Percentiles rank a stretch among this genome's conserved stretches.
These are phyloP conservation scores for Pelvicachromis taeniatus DNA, from an alignment of 2,113 vertebrate genomes.

Conservation along the genomic window DNA sequence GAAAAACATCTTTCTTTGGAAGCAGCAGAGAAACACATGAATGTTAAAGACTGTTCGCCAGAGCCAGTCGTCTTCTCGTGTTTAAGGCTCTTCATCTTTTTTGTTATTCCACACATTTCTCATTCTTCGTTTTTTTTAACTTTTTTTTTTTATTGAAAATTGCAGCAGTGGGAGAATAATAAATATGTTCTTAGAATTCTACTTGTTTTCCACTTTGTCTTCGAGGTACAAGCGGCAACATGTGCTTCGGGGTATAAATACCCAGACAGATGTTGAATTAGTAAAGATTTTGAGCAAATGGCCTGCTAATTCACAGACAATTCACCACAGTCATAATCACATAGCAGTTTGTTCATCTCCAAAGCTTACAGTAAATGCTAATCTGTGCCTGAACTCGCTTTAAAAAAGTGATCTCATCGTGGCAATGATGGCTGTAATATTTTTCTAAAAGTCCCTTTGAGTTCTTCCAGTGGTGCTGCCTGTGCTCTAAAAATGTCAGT, in stretches of 20 bases:
- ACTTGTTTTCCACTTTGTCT: slow-evolving; percentile 37
- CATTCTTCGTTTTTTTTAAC: background rate
- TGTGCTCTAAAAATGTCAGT: slow-evolving; percentile 73
- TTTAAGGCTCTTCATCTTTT: slow-evolving; percentile 15
- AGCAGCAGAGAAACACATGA: slow-evolving; percentile 41
- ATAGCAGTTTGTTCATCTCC: slow-evolving; percentile 26
- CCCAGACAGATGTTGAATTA: slow-evolving; percentile 36
- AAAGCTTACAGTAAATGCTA: slow-evolving; percentile 33
- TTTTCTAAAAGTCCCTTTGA: slow-evolving; percentile 54
- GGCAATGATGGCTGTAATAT: slow-evolving; percentile 47
- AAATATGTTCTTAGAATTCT: slow-evolving; percentile 21
- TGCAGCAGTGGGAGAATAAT: slow-evolving; percentile 1
- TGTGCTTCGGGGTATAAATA: slow-evolving; percentile 19
- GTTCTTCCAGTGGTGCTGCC: slow-evolving; percentile 45
- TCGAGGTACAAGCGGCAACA: slow-evolving; percentile 27
- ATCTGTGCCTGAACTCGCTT: slow-evolving; percentile 34
- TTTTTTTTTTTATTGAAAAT: background rate
- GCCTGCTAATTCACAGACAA: slow-evolving; percentile 19
- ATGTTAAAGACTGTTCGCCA: slow-evolving; percentile 22
- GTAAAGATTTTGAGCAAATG: slow-evolving; percentile 34
- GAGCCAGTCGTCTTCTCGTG: slow-evolving; percentile 8
- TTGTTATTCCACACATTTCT: slow-evolving; percentile 22
- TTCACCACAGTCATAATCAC: slow-evolving; percentile 25
- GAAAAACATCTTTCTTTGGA: slow-evolving; percentile 54
- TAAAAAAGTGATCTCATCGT: slow-evolving; percentile 43